Base-by-base conservation (phyloP, 2,797 vertebrate species). In the Australoheros facetus region DNA sequence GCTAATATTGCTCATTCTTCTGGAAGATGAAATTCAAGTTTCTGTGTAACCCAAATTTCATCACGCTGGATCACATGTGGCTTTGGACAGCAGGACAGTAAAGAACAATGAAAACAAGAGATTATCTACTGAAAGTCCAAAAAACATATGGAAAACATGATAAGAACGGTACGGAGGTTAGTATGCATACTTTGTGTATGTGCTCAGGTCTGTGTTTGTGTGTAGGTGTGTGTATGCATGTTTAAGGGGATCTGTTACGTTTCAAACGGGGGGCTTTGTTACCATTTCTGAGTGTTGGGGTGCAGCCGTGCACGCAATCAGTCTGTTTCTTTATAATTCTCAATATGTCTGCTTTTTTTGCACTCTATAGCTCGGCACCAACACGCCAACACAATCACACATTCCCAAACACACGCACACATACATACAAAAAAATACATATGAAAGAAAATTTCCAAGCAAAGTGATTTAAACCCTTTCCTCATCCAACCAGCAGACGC, bases 271-370 rank as follows among this genome's bases (percentile, higher is more conserved):
- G 78, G 45, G 80, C 89, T 88, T 91, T 88, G 80, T 94, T 93
- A 94, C 87, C 87, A 83, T 80, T 93, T 88, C 84, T 94, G 91
- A 93, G 91, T 95, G 93, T 95, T 89, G 88, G 88, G 91, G 89
- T 93, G 91, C 91, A 93, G 94, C 85, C 75, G 77, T 88, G 84
- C 84, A 84, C 89, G 89, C 89, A 95, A 93, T 93, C 91, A 92
- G 83, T 88, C 90, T 84, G 85, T 94, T 94, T 85, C 88, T 92
- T 89, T 88, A 89, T 90, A 69, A 92, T 93, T 92, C 92, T 90
- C 73, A 90, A 83, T 81, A 78, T 62, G 80, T 87, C 90, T 84
- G 88, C 84, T 80, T 89, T 26, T 80, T 89, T 80, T 85, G 74
- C 78, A 82, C 82, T 88, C 80, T 88, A 82, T 91, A 91, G 88